A percentile compares a stretch with the other conserved stretches of the same genome.
Conservation (phyloP, 1,140 invertebrate species). For the Camponotus floridanus region DNA sequence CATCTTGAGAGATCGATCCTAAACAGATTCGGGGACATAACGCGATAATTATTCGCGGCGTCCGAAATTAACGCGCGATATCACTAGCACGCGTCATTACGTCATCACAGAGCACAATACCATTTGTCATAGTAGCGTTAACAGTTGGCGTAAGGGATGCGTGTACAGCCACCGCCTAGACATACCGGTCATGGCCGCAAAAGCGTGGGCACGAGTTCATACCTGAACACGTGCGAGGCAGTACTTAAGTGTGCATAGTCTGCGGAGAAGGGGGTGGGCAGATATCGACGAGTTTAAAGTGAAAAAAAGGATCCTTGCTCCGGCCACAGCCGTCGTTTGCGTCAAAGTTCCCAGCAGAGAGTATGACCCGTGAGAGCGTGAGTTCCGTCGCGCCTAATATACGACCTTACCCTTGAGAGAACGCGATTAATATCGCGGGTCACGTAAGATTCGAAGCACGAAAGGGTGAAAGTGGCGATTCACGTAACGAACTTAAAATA, state of each 20-base stretch:
- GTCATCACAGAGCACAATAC: conserved; percentile 21
- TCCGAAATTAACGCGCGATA: conserved; percentile 55
- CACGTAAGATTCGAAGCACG: conserved; percentile 73
- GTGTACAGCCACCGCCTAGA: neutral
- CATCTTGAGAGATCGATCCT: conserved; percentile 8
- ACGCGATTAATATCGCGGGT: conserved; percentile 77
- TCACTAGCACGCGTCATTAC: conserved; percentile 32
- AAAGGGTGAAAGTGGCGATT: conserved; percentile 62
- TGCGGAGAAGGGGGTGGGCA: neutral
- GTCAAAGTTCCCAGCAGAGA: conserved; percentile 35
- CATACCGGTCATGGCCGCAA: conserved; percentile 51
- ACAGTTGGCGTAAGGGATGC: conserved; percentile 26
- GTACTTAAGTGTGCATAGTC: neutral
- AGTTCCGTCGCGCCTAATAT: conserved; percentile 65
- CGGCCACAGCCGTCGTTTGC: conserved; percentile 2
- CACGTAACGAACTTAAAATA: conserved; percentile 49
- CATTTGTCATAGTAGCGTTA: conserved; percentile 52
- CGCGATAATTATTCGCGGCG: conserved; percentile 33
- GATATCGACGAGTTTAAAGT: conserved; percentile 2
- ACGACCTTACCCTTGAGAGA: conserved; percentile 80
- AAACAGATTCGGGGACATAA: conserved; percentile 23
- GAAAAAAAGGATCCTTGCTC: neutral
- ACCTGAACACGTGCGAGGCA: neutral
- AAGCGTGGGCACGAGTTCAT: conserved; percentile 17
- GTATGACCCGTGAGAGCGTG: neutral